Base-by-base conservation (phyloP, 2,797 vertebrate genomes). In the Premnoplex brunnescens region DNA sequence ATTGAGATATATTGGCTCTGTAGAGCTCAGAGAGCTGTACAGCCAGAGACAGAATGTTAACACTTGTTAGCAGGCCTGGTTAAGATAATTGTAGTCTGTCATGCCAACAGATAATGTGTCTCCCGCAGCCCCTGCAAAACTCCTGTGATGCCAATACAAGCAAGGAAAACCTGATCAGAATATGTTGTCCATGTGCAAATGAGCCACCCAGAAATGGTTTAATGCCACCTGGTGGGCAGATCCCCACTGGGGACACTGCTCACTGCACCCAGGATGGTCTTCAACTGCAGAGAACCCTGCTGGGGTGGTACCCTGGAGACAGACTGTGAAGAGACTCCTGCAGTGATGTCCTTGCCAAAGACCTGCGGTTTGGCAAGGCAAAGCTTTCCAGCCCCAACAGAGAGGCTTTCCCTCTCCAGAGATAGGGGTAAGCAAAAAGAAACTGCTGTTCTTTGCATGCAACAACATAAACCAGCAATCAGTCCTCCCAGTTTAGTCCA, bases 71-170 rank as follows among this genome's bases (percentile, higher is more conserved):
- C 28, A 48, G 21, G 21, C 36, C 69, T n/a, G 20, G 59, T 59
- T 30, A 44, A 85, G 60, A 34, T 49, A 49, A 74, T 2, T 52
- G 58, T 8, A 71, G 32, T 1, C 8, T 56, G 41, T 55, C 73
- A 56, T 37, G 63, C 44, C 9, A 77, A 24, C 32, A 80, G 52
- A 41, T 63, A 54, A 60, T 1, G 2, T 1, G 18, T 28, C 41
- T 55, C 39, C 80, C 37, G 7, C 28, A 60, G 9, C 52, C 68
- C 17, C 54, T 41, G 68, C 64, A 85, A 48, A 89, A 20, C 12
- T 22, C 41, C 26, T 0, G 1, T 1, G n/a, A 46, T 32, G 30
- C 0, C 6, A 54, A 1, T 4, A 22, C 58, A 78, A 27, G 58
- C 1, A 1, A 43, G 44, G 26, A 10, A 89, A 27, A 44, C 27